phyloP scores from a whole-genome alignment of 2,113 vertebrate species.

The Sus scrofa region DNA sequence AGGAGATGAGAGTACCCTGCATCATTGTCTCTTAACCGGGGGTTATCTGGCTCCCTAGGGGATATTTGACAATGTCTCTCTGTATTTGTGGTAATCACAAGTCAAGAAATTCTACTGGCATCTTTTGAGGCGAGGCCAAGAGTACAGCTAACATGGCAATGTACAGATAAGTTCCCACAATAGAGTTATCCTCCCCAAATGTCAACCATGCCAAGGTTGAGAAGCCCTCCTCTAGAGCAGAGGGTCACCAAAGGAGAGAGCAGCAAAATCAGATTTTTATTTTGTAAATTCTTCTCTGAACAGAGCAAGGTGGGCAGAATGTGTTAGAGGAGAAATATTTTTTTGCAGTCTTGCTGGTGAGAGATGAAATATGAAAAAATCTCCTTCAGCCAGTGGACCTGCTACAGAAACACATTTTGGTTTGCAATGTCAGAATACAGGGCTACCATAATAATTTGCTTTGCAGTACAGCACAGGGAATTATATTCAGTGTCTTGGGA shows the following conservation, averaged over 20 bases:
- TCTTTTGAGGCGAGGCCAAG: not conserved
- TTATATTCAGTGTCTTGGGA: no score
- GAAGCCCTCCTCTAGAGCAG: not conserved
- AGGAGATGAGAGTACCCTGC: not conserved
- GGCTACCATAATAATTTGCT: accelerated
- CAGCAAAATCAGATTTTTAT: not conserved
- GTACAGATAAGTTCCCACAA: accelerated
- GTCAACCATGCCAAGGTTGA: not conserved
- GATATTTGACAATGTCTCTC: not conserved
- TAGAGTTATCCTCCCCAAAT: not conserved
- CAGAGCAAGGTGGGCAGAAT: not conserved
- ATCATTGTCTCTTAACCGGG: not conserved
- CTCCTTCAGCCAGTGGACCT: not conserved
- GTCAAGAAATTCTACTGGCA: not conserved
- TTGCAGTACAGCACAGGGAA: no score
- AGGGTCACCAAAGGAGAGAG: not conserved
- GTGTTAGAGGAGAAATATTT: not conserved
- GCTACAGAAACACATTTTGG: not conserved
- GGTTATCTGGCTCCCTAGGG: not conserved
- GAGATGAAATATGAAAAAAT: not conserved
- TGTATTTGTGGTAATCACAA: not conserved
- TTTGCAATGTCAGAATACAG: not conserved
- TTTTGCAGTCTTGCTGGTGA: not conserved
- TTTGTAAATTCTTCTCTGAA: not conserved
- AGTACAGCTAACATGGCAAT: accelerated